Base-by-base conservation (phyloP, 2,888 invertebrate genomes). In the Fissipunctia ypsillon region DNA sequence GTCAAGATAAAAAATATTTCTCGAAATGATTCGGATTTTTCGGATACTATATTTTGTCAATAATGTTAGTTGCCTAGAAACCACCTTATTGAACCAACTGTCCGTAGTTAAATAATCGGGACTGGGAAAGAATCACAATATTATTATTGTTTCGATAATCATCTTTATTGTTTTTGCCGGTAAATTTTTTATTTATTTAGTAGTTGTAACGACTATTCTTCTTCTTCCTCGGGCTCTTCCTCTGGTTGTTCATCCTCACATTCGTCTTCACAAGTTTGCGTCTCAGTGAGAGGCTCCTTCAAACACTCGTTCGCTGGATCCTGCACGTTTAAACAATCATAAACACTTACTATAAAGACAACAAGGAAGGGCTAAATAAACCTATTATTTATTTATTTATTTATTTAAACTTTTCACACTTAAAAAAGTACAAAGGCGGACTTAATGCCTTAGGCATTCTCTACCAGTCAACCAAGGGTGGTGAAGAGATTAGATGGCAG, bases 191-290 rank as follows among this genome's bases (percentile, higher is more conserved):
- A 38, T n/a, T 28, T n/a, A 45, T 31, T 28, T 31, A 45, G 31
- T 43, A 16, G 3, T 16, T 10, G 10, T 10, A 43, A 38, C 6
- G 9, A 48, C 35, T 80, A 76, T 56, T 82, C 38, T 45, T 70
- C 63, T 66, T 73, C 72, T 59, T 73, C 73, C 45, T 74, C 61
- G 0, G 59, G 35, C 22, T 72, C 73, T 38, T 77, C 80, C 57
- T 84, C 86, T 61, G 81, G 84, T 78, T 78, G 76, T 67, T 86
- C 86, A 41, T 88, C 88, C 35, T 88, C 87, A 70, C 94, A 94
- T 14, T 84, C 80, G 72, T 92, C 93, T 78, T 88, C 86, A 76
- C 94, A 94, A 48, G 78, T 78, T 65, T 85, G 87, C 16, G 71
- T 93, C 87, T 74, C 90, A 14, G 81, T 83, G 0, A 75, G 31